These are phyloP conservation scores for Selenia dentaria DNA, from an alignment of 2,888 invertebrate genomes.

Conservation along the genomic window DNA sequence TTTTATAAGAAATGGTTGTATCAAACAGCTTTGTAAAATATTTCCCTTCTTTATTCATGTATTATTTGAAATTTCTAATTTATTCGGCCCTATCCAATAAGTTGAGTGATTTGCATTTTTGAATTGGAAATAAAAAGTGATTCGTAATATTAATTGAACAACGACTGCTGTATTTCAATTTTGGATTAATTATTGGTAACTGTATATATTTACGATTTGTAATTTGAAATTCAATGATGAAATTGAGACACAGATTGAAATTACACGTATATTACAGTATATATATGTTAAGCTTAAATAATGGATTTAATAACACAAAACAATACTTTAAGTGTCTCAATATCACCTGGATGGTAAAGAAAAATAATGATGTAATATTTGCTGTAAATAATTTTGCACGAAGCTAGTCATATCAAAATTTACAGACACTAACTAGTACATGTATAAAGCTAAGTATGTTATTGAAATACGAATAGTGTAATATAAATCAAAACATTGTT, in stretches of 20 bases:
- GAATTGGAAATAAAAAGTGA: slow-evolving; percentile 38
- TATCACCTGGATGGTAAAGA: too few relatives aligned
- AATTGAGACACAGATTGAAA: slow-evolving; percentile 17
- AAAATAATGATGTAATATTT: background rate
- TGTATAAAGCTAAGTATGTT: slow-evolving; percentile 28
- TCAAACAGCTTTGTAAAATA: slow-evolving; percentile 3
- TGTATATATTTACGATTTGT: slow-evolving; percentile 20
- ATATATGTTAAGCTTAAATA: too few relatives aligned
- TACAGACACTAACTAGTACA: slow-evolving; percentile 43
- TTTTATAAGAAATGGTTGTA: slow-evolving; percentile 13
- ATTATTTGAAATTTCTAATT: slow-evolving; percentile 28
- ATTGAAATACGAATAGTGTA: slow-evolving; percentile 32
- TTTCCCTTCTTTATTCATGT: slow-evolving; percentile 17
- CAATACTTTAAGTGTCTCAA: background rate
- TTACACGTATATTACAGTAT: too few relatives aligned
- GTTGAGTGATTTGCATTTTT: slow-evolving; percentile 34
- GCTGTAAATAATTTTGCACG: slow-evolving; percentile 73
- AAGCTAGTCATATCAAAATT: slow-evolving; percentile 66
- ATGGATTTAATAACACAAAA: too few relatives aligned
- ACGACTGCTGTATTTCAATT: slow-evolving; percentile 48
- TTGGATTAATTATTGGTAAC: slow-evolving; percentile 38
- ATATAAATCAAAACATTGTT: too few relatives aligned
- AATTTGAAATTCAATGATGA: slow-evolving; percentile 17
- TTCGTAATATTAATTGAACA: slow-evolving; percentile 35
- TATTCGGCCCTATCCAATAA: slow-evolving; percentile 25